Evolutionary conservation across 1,140 invertebrate species (phyloP).

Genomic region (Battus philenor): DNA sequence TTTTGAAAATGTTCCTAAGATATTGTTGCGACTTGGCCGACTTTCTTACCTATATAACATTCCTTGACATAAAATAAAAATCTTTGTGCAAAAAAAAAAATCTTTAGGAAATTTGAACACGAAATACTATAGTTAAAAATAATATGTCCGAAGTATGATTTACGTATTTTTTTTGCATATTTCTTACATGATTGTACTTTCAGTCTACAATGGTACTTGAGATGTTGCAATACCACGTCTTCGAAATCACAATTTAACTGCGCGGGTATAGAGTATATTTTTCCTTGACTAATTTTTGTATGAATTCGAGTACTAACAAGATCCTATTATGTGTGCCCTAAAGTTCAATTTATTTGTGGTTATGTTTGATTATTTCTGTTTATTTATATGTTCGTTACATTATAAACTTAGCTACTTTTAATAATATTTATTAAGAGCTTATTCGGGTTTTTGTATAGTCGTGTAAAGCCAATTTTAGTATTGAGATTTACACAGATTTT

Average conservation of each 20-base stretch:
- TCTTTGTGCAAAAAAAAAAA: too few relatives aligned
- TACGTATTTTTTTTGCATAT: too few relatives aligned
- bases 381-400: conserved; percentile 26
- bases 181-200: conserved; percentile 5
- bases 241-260: background rate
- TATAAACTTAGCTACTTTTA: conserved; percentile 34
- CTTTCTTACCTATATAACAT: too few relatives aligned
- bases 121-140: too few relatives aligned
- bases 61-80: too few relatives aligned
- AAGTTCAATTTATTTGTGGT: conserved; percentile 9
- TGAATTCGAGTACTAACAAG: background rate
- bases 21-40: too few relatives aligned
- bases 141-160: too few relatives aligned
- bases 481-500: background rate
- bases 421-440: conserved; percentile 27
- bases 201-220: conserved; percentile 6
- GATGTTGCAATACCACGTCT: background rate
- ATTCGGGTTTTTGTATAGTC: background rate
- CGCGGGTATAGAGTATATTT: background rate
- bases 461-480: background rate
- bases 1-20: too few relatives aligned
- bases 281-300: background rate
- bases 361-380: conserved; percentile 3
- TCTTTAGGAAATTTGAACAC: too few relatives aligned
- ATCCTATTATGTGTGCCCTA: background rate